phyloP scores from a whole-genome alignment of 2,797 vertebrate species.

The Odontamblyopus lacepedii region DNA sequence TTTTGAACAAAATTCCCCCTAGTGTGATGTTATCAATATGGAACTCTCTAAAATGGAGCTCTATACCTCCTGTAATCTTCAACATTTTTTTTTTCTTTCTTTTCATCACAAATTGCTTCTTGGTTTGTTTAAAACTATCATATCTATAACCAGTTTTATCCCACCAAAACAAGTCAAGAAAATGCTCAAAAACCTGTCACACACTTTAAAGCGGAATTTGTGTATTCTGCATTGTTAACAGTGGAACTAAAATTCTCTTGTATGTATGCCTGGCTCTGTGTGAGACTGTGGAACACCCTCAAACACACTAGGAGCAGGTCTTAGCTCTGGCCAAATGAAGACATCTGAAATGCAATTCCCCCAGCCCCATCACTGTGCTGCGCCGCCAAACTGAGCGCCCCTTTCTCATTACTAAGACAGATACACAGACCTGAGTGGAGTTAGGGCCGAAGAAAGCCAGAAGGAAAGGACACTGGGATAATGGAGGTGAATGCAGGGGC shows the following conservation, averaged over 20 bases:
- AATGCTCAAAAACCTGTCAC: too few species aligned
- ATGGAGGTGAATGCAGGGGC: slow-evolving; percentile 26
- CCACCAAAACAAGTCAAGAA: too few species aligned
- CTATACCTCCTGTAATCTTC: too few species aligned
- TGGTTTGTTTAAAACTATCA: too few species aligned
- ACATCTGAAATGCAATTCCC: slow-evolving; percentile 71
- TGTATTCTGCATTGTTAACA: not conserved
- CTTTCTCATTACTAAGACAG: slow-evolving; percentile 68
- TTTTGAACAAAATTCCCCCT: too few species aligned
- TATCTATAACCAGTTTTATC: too few species aligned
- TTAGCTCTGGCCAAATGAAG: slow-evolving; percentile 59
- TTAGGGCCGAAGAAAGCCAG: slow-evolving; percentile 5
- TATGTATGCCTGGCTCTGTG: not conserved
- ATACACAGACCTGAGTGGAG: slow-evolving; percentile 37
- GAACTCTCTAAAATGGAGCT: too few species aligned
- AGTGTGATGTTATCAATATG: too few species aligned
- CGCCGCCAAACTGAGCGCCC: slow-evolving; percentile 41
- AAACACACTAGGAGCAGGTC: slow-evolving; percentile 39
- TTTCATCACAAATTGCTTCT: too few species aligned
- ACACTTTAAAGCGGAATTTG: not conserved
- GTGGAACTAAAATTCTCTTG: not conserved
- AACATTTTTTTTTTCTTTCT: too few species aligned
- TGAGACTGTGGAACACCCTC: not conserved
- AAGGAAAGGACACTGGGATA: slow-evolving; percentile 1
- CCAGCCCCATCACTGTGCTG: slow-evolving; percentile 45